These are phyloP conservation scores for Odontamblyopus lacepedii DNA, from an alignment of 2,797 vertebrate genomes.

Conservation along the genomic window DNA sequence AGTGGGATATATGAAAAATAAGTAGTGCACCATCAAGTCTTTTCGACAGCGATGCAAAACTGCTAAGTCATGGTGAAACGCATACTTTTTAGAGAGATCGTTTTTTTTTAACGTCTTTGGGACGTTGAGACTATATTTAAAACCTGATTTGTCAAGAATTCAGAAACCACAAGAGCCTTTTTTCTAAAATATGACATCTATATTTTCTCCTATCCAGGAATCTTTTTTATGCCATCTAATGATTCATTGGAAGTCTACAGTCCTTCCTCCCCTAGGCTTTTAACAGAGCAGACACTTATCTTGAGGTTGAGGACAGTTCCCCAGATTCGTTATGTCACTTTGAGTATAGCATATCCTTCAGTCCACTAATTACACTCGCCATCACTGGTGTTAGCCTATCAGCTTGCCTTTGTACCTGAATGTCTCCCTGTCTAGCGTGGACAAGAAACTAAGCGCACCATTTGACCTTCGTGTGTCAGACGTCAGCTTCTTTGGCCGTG, in stretches of 20 bases:
- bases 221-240: constrained; percentile 23
- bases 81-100: constrained; percentile 30
- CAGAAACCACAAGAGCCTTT: constrained; percentile 23
- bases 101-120: constrained; percentile 30
- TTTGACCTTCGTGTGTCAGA: constrained; percentile 56
- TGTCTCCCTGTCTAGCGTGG: constrained; percentile 39
- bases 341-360: constrained; percentile 59
- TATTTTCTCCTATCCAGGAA: not conserved
- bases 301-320: constrained; percentile 51
- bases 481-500: constrained; percentile 42
- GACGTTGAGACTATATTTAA: constrained; percentile 10
- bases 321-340: constrained; percentile 63
- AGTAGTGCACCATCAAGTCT: not conserved
- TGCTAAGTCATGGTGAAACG: constrained; percentile 4
- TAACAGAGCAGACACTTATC: constrained; percentile 66
- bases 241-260: constrained; percentile 37
- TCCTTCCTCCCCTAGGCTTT: constrained; percentile 35
- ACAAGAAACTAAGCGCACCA: constrained; percentile 22
- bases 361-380: constrained; percentile 64
- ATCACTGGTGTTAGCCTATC: constrained; percentile 49
- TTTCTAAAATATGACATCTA: constrained; percentile 14
- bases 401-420: constrained; percentile 46
- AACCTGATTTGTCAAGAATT: constrained; percentile 13
- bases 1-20: not conserved
- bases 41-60: not conserved